Evolutionary conservation across 2,888 invertebrate genomes (phyloP), one percentile per base, ranked within the genome.

Genomic region (Drosophila affinis): DNA sequence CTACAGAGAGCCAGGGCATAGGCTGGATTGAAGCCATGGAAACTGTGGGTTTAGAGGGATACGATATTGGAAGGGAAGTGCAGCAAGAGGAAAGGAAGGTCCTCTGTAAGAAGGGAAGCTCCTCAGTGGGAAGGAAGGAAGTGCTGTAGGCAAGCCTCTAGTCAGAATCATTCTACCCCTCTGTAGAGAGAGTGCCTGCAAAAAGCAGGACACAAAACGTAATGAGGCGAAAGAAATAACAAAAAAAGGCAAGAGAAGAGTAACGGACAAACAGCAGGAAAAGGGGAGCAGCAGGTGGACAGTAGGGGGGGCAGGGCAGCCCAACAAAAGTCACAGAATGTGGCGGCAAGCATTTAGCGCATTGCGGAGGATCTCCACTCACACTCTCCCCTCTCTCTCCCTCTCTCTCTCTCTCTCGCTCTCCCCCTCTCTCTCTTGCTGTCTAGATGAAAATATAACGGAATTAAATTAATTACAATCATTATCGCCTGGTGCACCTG

Each of bases 391-490:
- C 21, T 21, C 21, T 21, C 3, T 3, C 21, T 21, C 18, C 2
- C 1, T 21, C 18, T 53, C 46, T 52, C 39, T 58, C 32, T 12
- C 9, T 12, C 29, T 62, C 59, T 70, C 54, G 1, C 7, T 7
- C 27, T 10, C 3, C 3, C 63, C 62, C 34, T 55, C 47, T 47
- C 32, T 58, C 62, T 64, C 34, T 48, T 39, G 47, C 39, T 58
- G 73, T 67, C 64, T 81, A 89, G 89, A 90, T 90, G 89, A 85
- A 90, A 90, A 89, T 90, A 90, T 89, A 90, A 91, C 83, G 86
- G 78, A 91, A 90, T 91, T 89, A 89, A 90, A 91, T 90, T 90
- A 90, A 90, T 91, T 90, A 90, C 89, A 80, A 88, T 78, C 85
- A 90, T 91, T 90, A 90, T 89, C 85, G 75, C 81, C 65, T 73